phyloP scores from a whole-genome alignment of 2,113 vertebrate species.

The Zosterops lateralis region DNA sequence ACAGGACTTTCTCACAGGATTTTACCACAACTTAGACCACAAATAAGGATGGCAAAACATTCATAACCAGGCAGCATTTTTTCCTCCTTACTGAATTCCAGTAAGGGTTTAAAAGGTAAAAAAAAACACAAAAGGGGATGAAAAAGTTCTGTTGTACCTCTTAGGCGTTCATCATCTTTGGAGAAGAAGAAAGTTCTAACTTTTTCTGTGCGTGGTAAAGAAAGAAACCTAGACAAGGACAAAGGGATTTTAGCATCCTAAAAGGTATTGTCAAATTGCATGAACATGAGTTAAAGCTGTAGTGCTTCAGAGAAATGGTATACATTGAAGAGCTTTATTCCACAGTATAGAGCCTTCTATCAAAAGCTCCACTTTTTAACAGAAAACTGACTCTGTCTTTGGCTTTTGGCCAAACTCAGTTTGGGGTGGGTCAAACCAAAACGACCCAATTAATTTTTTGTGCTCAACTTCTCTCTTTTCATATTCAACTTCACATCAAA shows the following conservation, averaged over 20 bases:
- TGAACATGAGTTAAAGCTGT: not conserved
- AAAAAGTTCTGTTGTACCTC: not conserved
- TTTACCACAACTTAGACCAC: not conserved
- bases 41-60: not conserved
- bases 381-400: not conserved
- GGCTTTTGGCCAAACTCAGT: not conserved
- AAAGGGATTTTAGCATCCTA: not conserved
- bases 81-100: not conserved
- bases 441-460: not conserved
- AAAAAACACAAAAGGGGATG: rapidly evolving
- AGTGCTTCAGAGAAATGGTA: not conserved
- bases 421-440: not conserved
- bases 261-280: not conserved
- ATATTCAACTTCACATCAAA: not conserved
- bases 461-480: not conserved
- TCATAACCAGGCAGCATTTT: not conserved
- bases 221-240: not conserved
- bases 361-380: rapidly evolving
- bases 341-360: not conserved
- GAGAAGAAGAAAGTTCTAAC: not conserved
- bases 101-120: not conserved
- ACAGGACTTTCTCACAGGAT: not conserved
- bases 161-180: not conserved
- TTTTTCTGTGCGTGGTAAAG: not conserved
- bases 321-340: not conserved